These are phyloP conservation scores for Cyanoramphus novaezelandiae DNA, from an alignment of 2,113 vertebrate species.

Conservation along the genomic window DNA sequence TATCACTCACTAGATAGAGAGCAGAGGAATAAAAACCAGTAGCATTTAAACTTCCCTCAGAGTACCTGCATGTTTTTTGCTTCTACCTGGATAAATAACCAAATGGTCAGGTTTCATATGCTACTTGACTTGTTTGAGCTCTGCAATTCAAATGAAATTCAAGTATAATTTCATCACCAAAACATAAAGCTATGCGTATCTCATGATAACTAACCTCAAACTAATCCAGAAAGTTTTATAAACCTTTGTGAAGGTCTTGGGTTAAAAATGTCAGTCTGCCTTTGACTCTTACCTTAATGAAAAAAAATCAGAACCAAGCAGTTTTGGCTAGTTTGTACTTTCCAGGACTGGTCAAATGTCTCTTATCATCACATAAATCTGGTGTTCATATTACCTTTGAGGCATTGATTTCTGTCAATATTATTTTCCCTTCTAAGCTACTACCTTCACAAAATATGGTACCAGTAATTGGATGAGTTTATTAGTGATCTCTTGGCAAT, in stretches of 20 bases:
- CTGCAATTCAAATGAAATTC: background rate
- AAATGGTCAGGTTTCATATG: background rate
- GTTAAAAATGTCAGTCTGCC: background rate
- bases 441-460: background rate
- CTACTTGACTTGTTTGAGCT: background rate
- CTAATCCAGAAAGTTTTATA: background rate
- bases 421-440: background rate
- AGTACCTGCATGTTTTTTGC: background rate
- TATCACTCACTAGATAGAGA: constrained; percentile 20
- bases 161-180: background rate
- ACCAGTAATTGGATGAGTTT: background rate
- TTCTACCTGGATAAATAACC: background rate
- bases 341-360: background rate
- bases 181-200: background rate
- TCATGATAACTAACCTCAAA: background rate
- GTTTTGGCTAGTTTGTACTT: background rate
- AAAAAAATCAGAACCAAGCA: background rate
- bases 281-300: background rate
- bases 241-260: background rate
- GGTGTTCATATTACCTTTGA: background rate
- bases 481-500: background rate
- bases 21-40: constrained; percentile 10
- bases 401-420: background rate
- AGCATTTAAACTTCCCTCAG: background rate
- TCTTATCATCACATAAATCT: background rate